These are phyloP conservation scores for Natrix natrix DNA, from an alignment of 2,797 vertebrate species.

Conservation along the genomic window DNA sequence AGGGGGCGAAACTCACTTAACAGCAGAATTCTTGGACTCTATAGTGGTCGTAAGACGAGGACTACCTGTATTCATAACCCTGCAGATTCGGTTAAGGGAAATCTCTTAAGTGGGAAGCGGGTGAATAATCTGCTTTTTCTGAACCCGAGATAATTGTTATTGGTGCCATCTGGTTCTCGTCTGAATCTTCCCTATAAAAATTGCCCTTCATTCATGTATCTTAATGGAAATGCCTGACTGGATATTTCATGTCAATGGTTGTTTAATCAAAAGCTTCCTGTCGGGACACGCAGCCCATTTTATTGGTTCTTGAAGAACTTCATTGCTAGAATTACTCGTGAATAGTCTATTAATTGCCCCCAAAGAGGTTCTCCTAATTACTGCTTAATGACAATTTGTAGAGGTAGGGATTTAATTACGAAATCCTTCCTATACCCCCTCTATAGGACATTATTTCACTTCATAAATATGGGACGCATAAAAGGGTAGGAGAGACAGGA, in stretches of 20 bases:
- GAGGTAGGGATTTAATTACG: not conserved
- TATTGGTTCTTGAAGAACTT: not conserved
- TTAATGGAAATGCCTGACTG: not conserved
- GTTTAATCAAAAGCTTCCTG: not conserved
- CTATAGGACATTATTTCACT: not conserved
- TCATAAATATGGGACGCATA: not conserved
- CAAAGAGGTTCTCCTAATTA: not conserved
- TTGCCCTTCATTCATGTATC: not conserved
- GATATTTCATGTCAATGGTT: not conserved
- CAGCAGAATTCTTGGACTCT: too few species aligned
- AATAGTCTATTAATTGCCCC: not conserved
- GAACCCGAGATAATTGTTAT: not conserved
- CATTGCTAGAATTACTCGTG: not conserved
- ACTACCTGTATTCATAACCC: too few species aligned
- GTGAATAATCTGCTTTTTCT: too few species aligned
- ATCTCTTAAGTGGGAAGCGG: not conserved
- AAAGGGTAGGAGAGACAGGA: not conserved
- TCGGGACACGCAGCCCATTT: not conserved
- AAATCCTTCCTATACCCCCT: not conserved
- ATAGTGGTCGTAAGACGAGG: rapidly evolving
- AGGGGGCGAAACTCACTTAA: too few species aligned
- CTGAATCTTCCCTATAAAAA: not conserved
- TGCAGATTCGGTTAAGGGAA: not conserved
- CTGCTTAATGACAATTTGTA: not conserved
- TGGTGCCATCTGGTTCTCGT: not conserved